phyloP scores from a whole-genome alignment of 2,113 vertebrate genomes.

The Rhipidura dahli region DNA sequence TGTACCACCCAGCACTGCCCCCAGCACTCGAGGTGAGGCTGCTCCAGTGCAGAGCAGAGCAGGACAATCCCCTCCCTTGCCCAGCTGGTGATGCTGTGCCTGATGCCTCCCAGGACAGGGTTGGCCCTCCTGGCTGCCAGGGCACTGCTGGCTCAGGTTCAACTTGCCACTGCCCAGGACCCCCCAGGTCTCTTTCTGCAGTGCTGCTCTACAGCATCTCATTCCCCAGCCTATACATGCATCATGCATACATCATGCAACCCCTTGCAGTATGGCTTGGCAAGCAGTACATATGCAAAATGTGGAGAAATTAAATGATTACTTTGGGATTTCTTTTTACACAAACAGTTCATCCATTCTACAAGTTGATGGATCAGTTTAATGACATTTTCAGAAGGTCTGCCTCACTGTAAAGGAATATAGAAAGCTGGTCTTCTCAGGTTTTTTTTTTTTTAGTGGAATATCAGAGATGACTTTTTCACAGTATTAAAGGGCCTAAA shows the following conservation, averaged over 20 bases:
- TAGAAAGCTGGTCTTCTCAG: background rate
- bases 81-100: fast-evolving
- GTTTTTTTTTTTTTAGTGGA: background rate
- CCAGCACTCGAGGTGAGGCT: fast-evolving
- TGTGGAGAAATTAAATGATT: background rate
- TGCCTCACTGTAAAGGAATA: background rate
- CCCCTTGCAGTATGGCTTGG: background rate
- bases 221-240: background rate
- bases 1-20: background rate
- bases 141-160: background rate
- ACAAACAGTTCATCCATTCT: background rate
- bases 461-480: background rate
- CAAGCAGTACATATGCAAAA: background rate
- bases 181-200: background rate
- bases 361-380: background rate
- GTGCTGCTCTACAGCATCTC: background rate
- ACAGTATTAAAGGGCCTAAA: background rate
- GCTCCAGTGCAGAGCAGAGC: fast-evolving
- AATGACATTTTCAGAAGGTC: background rate
- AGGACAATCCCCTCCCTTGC: background rate
- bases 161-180: fast-evolving
- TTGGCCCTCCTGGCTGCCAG: background rate
- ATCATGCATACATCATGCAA: background rate
- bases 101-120: background rate
- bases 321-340: background rate